Evolutionary conservation across 2,888 invertebrate genomes (phyloP).

Genomic region (Microchrysa polita): DNA sequence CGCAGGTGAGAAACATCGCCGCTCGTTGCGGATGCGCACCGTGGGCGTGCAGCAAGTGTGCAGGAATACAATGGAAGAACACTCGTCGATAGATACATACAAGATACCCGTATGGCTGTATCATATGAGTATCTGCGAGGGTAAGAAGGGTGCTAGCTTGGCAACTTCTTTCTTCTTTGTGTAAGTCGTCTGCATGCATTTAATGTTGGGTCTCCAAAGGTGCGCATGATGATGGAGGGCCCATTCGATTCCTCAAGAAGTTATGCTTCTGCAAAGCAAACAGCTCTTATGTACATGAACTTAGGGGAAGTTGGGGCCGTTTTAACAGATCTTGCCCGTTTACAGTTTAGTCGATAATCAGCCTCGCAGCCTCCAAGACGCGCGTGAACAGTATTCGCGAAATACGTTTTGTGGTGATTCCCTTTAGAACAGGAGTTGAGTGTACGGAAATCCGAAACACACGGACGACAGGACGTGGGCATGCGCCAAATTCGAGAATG

Average conservation of each 20-base stretch:
- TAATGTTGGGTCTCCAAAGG: neutral
- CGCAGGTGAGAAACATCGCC: slow-evolving; percentile 27
- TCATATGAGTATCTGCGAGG: slow-evolving; percentile 17
- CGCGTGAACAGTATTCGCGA: neutral
- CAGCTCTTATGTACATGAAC: slow-evolving; percentile 22
- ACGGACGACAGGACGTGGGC: slow-evolving; percentile 12
- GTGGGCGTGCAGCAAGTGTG: slow-evolving; percentile 33
- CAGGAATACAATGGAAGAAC: neutral
- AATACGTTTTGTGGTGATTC: neutral
- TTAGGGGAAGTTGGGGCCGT: slow-evolving; percentile 30
- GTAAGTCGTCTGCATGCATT: slow-evolving; percentile 15
- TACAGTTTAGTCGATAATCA: slow-evolving; percentile 41
- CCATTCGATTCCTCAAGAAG: slow-evolving; percentile 5
- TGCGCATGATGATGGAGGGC: slow-evolving; percentile 41
- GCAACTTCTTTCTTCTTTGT: slow-evolving; percentile 20
- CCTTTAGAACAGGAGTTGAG: neutral
- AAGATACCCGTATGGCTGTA: too few relatives aligned
- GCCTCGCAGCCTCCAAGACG: slow-evolving; percentile 32
- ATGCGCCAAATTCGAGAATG: slow-evolving; percentile 17
- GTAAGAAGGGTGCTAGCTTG: neutral
- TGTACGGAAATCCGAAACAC: neutral
- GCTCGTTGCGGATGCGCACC: slow-evolving; percentile 1
- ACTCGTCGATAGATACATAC: neutral
- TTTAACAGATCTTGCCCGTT: neutral
- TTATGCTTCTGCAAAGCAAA: slow-evolving; percentile 39